These are phyloP conservation scores for Xenus cinereus DNA, from an alignment of 2,113 vertebrate genomes.

Conservation along the genomic window DNA sequence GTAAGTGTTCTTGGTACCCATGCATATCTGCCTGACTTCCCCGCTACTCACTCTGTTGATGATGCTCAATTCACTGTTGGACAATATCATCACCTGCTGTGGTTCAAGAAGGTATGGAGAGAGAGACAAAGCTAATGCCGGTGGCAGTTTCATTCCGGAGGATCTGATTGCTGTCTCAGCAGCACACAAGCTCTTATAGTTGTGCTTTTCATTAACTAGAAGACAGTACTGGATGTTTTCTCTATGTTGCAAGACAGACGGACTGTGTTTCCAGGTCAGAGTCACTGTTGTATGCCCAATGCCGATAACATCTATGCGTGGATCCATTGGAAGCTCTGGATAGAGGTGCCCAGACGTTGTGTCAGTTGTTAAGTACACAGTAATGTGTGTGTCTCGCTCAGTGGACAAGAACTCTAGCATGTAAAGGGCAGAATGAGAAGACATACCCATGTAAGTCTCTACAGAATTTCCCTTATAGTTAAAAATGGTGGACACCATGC, in stretches of 20 bases:
- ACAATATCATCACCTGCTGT: conserved; percentile 47
- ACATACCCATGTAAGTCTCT: conserved; percentile 78
- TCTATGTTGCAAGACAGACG: conserved; percentile 66
- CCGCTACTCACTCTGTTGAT: conserved; percentile 41
- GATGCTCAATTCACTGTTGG: conserved; percentile 49
- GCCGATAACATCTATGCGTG: conserved; percentile 77
- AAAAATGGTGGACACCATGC: conserved; percentile 75
- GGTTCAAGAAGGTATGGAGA: conserved; percentile 41
- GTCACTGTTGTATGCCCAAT: conserved; percentile 85
- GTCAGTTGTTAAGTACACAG: conserved; percentile 79
- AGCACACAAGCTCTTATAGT: conserved; percentile 84
- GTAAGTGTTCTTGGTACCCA: conserved; percentile 81
- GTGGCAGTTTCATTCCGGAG: conserved; percentile 19
- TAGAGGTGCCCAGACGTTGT: conserved; percentile 70
- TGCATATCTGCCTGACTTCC: conserved; percentile 78
- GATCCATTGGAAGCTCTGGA: conserved; percentile 83
- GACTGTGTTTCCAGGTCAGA: conserved; percentile 84
- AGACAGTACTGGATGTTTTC: conserved; percentile 84
- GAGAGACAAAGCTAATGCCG: conserved; percentile 8
- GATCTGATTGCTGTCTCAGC: conserved; percentile 69
- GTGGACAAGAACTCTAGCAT: conserved; percentile 80
- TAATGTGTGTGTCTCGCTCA: conserved; percentile 77
- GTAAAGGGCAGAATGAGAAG: conserved; percentile 78
- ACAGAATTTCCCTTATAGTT: conserved; percentile 80
- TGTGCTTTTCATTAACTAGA: conserved; percentile 82